Evolutionary conservation across 2,113 vertebrate species (phyloP).

Genomic region (Passer montanus): DNA sequence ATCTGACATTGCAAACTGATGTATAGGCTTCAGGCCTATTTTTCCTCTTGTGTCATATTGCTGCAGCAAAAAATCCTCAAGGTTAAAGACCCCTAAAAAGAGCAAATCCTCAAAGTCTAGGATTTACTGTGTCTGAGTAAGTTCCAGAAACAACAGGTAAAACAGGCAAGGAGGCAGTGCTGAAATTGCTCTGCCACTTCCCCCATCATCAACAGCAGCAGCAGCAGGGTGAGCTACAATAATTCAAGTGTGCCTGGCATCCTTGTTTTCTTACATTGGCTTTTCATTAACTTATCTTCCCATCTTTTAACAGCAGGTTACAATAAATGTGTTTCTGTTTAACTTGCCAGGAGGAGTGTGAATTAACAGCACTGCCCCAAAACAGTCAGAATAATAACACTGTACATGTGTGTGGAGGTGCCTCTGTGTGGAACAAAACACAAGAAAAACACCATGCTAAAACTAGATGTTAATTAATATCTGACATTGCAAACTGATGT

Average conservation of each 20-base stretch:
- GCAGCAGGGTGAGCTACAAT: not conserved
- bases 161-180: not conserved
- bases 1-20: not conserved
- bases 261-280: not conserved
- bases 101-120: not conserved
- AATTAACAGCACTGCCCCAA: not conserved
- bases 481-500: not conserved
- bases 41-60: not conserved
- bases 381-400: not conserved
- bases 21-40: not conserved
- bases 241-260: not conserved
- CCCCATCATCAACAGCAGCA: fast-evolving
- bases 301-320: not conserved
- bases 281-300: not conserved
- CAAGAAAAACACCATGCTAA: not conserved
- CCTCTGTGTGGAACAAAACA: not conserved
- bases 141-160: not conserved
- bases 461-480: not conserved
- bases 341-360: not conserved
- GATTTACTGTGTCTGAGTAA: not conserved
- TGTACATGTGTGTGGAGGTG: not conserved
- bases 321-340: not conserved
- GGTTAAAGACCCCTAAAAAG: not conserved
- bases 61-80: not conserved
- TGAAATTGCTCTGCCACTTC: not conserved